Percentiles rank a stretch among this genome's conserved stretches.
These are phyloP conservation scores for Apeltes quadracus DNA, from an alignment of 2,113 vertebrate genomes.

Conservation along the genomic window DNA sequence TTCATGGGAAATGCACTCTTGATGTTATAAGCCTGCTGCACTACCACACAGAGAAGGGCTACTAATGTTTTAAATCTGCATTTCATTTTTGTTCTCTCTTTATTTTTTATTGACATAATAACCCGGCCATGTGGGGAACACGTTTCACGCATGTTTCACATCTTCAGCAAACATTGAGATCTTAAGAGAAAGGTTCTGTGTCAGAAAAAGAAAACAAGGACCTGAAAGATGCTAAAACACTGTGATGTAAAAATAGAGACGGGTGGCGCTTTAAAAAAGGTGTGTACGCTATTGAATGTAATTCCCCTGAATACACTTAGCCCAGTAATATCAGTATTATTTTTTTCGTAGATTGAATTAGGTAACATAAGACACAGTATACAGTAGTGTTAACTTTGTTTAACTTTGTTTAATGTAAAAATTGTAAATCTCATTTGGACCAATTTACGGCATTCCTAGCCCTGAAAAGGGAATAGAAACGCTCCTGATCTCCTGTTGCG, in stretches of 20 bases:
- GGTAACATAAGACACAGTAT: too few species aligned
- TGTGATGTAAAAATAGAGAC: neutral
- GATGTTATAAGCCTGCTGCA: conserved; percentile 14
- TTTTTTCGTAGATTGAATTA: too few species aligned
- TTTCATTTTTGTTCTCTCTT: neutral
- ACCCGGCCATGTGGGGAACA: neutral
- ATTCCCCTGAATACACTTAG: too few species aligned
- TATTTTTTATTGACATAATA: neutral
- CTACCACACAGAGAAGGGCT: neutral
- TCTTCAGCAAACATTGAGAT: neutral
- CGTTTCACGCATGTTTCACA: conserved; percentile 9
- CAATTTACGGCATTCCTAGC: too few species aligned
- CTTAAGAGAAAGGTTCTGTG: neutral
- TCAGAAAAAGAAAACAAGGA: neutral
- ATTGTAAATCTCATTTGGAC: too few species aligned
- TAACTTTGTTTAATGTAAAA: too few species aligned
- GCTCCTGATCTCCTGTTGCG: too few species aligned
- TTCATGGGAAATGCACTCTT: conserved; percentile 31
- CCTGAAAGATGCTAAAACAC: neutral
- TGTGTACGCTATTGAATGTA: neutral
- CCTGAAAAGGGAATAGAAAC: too few species aligned
- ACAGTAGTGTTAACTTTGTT: too few species aligned
- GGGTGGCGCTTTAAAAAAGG: neutral
- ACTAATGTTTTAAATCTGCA: conserved; percentile 25
- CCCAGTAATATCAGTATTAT: too few species aligned